Evolutionary conservation across 2,888 invertebrate species (phyloP).

Genomic region (Amorpha juglandis): DNA sequence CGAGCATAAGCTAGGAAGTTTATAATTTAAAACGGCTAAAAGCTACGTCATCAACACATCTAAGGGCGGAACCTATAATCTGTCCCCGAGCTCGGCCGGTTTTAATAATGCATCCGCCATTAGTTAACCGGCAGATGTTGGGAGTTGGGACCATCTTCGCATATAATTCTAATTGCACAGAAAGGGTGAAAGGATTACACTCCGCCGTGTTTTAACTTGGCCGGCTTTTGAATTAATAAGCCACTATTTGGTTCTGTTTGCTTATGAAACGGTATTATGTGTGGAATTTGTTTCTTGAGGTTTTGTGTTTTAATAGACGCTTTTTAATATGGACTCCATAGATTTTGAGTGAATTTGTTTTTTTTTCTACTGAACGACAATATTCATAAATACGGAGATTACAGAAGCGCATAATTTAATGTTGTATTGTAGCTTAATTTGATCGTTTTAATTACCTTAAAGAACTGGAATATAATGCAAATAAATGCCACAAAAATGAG

Average conservation of each 20-base stretch:
- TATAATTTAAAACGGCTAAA: constrained; percentile 29
- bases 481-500: too few relatives aligned
- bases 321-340: too few relatives aligned
- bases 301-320: too few relatives aligned
- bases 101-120: constrained; percentile 83
- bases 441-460: too few relatives aligned
- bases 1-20: neutral
- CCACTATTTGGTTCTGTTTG: constrained; percentile 33
- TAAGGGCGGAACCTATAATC: constrained; percentile 69
- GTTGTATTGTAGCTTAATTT: too few relatives aligned
- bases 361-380: too few relatives aligned
- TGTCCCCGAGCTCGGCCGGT: constrained; percentile 63
- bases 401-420: too few relatives aligned
- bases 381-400: too few relatives aligned
- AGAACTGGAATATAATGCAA: too few relatives aligned
- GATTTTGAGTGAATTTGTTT: too few relatives aligned
- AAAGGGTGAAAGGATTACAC: constrained; percentile 76
- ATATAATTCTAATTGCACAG: constrained; percentile 74
- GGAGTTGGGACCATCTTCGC: constrained; percentile 59
- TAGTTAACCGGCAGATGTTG: constrained; percentile 79
- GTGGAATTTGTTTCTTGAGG: constrained; percentile 39
- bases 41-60: constrained; percentile 44
- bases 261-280: constrained; percentile 41
- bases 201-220: constrained; percentile 56
- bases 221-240: constrained; percentile 56